Base-by-base conservation (phyloP, 30 jellyfish, hydroid and myxozoan genomes). In the Clytia hemisphaerica region DNA sequence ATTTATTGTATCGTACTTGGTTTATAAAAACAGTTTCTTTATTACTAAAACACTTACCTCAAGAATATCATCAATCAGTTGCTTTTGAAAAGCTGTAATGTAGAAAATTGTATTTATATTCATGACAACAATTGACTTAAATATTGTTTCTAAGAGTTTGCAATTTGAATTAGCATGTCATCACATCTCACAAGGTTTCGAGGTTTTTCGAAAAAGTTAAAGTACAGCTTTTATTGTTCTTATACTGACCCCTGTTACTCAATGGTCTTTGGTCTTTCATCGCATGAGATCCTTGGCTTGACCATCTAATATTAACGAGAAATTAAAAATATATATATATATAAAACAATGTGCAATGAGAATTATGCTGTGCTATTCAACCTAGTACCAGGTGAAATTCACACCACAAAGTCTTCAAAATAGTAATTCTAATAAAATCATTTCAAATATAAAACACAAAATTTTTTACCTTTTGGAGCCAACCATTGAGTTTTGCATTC, bases 181-280 rank as follows among this genome's bases (percentile, higher is more conserved):
- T n/a, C n/a, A n/a, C n/a, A n/a, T n/a, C n/a, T n/a, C n/a, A n/a
- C n/a, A n/a, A n/a, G n/a, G n/a, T n/a, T n/a, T n/a, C n/a, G n/a
- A n/a, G n/a, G n/a, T n/a, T n/a, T n/a, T n/a, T n/a, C n/a, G n/a
- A n/a, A n/a, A n/a, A n/a, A n/a, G n/a, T n/a, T n/a, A n/a, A n/a
- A n/a, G n/a, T n/a, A 51, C 21, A 12, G 66, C 16, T 51, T 14
- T 14, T 51, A 40, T 40, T 16, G 16, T 10, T 40, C n/a, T 16
- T 40, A 7, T 7, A 7, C 21, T 69, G 36, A 85, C 95, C 93
- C 77, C 92, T 61, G 37, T 63, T 77, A 35, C 93, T 77, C 25
- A 85, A 72, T 44, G 79, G 85, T 24, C 95, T 57, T 4, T 87
- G 88, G 47, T 85, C 95, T 67, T 77, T 85, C 67, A 72, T 61